phyloP scores from a whole-genome alignment of 2,113 vertebrate genomes.

The Dryoscopus gambensis region DNA sequence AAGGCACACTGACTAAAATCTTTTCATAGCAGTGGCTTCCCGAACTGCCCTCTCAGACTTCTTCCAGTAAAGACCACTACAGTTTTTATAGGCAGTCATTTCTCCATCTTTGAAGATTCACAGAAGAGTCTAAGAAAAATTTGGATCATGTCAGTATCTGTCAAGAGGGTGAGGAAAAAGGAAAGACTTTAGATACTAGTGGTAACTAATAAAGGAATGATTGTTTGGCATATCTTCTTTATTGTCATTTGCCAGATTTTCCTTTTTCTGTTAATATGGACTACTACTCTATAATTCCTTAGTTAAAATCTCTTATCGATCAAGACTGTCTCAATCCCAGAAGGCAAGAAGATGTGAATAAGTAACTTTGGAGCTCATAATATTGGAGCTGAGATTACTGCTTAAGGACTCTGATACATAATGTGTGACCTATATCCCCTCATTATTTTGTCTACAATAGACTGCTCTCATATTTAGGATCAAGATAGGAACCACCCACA shows the following conservation, averaged over 20 bases:
- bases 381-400: background rate
- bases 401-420: background rate
- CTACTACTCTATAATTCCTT: background rate
- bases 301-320: constrained; percentile 27
- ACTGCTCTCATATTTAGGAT: background rate
- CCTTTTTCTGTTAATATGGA: background rate
- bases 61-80: background rate
- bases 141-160: background rate
- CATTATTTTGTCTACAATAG: background rate
- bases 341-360: constrained; percentile 13
- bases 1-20: background rate
- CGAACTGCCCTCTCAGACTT: background rate
- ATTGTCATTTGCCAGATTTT: background rate
- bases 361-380: background rate
- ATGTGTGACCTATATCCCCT: background rate
- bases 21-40: background rate
- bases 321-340: background rate
- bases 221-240: background rate
- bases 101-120: background rate
- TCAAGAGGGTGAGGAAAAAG: background rate
- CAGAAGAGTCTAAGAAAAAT: background rate
- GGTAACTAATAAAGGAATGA: background rate
- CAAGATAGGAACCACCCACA: background rate
- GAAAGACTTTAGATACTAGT: background rate
- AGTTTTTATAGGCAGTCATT: background rate